Evolutionary conservation across 2,113 vertebrate genomes (phyloP).

Genomic region (Dunckerocampus dactyliophorus): DNA sequence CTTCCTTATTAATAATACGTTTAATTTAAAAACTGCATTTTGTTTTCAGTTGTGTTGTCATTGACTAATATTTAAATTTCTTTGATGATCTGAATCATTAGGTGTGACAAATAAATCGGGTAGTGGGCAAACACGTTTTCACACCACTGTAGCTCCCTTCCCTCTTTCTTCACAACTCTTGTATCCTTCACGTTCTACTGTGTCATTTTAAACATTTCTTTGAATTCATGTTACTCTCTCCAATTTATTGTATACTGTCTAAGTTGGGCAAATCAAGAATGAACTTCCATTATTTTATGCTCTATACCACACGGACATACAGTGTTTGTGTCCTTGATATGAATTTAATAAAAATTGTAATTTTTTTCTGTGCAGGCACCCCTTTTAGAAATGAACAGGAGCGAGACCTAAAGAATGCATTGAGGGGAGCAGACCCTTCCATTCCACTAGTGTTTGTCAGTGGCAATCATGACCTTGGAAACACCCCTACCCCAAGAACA

Average conservation of each 20-base stretch:
- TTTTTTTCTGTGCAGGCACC: slow-evolving; percentile 63
- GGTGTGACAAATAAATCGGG: too few relatives aligned
- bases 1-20: too few relatives aligned
- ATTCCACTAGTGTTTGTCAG: slow-evolving; percentile 91
- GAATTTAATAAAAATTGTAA: neutral
- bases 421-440: slow-evolving; percentile 70
- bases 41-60: too few relatives aligned
- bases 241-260: neutral
- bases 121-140: too few relatives aligned
- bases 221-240: neutral
- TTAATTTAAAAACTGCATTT: too few relatives aligned
- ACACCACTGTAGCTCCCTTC: slow-evolving; percentile 39
- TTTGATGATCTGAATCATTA: too few relatives aligned
- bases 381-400: slow-evolving; percentile 81
- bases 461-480: slow-evolving; percentile 93
- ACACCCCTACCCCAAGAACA: slow-evolving; percentile 78
- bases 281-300: neutral
- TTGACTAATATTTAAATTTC: too few relatives aligned
- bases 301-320: neutral
- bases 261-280: neutral
- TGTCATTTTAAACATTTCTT: slow-evolving; percentile 11
- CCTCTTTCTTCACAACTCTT: slow-evolving; percentile 29
- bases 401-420: slow-evolving; percentile 79
- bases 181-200: slow-evolving; percentile 25
- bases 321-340: neutral